Conservation (phyloP, 2,888 invertebrate species). For the Brenthis ino region DNA sequence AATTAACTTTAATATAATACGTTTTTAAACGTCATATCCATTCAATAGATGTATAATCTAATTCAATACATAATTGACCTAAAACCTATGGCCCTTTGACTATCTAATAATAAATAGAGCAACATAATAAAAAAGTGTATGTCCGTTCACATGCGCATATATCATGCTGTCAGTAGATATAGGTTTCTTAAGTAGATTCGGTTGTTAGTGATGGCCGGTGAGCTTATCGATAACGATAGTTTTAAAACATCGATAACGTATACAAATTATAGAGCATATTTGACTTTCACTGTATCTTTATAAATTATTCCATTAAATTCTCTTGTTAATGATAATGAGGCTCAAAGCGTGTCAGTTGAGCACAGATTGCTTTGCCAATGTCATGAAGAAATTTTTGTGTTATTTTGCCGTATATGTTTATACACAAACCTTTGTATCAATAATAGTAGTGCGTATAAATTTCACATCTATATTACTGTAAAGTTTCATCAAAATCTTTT, state of each 20-base stretch:
- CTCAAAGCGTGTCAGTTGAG: no score
- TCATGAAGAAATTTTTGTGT: no score
- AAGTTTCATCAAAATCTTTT: no score
- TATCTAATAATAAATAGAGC: conserved; percentile 20
- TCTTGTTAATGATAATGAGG: no score
- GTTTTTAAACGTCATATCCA: no score
- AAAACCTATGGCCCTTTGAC: conserved; percentile 12
- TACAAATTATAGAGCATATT: no score
- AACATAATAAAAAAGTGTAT: conserved; percentile 31
- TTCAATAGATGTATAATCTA: not conserved
- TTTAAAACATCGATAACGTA: not conserved
- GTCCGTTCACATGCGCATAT: conserved; percentile 57
- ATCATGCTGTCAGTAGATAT: conserved; percentile 56
- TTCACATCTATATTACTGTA: no score
- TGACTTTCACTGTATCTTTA: no score
- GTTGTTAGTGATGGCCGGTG: conserved; percentile 40
- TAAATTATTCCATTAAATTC: no score
- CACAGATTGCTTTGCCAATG: no score
- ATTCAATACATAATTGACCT: conserved; percentile 10
- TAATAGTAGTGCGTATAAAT: no score
- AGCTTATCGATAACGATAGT: conserved; percentile 27
- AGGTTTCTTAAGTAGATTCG: conserved; percentile 47
- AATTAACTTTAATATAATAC: no score
- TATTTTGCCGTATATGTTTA: not conserved
- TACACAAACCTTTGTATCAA: not conserved